Percentiles rank a stretch among this genome's conserved stretches.
These are phyloP conservation scores for Hippolais icterina DNA, from an alignment of 2,113 vertebrate species.

Conservation along the genomic window DNA sequence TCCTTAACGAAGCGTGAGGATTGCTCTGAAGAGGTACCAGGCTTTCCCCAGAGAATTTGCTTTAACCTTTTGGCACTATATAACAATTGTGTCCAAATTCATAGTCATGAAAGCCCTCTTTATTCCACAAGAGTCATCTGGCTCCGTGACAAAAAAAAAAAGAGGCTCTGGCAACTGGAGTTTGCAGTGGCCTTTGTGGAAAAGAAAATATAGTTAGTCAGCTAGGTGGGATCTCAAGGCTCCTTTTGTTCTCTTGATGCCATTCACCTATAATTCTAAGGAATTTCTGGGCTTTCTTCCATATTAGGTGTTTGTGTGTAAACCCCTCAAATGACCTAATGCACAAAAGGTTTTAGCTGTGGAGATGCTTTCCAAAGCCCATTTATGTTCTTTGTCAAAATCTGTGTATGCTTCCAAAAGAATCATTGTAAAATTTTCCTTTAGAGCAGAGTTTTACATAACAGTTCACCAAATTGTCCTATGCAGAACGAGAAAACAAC, in stretches of 20 bases:
- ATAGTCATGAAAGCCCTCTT: conserved; percentile 39
- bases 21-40: conserved; percentile 3
- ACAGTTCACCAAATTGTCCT: conserved; percentile 8
- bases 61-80: conserved; percentile 15
- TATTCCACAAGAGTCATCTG: conserved; percentile 31
- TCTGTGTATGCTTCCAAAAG: background rate
- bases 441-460: conserved; percentile 12
- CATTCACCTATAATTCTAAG: conserved; percentile 53
- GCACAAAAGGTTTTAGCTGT: conserved; percentile 10
- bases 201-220: conserved; percentile 20
- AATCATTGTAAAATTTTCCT: conserved; percentile 23
- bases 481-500: conserved; percentile 8
- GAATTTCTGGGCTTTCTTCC: conserved; percentile 57
- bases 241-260: conserved; percentile 41
- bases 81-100: conserved; percentile 41
- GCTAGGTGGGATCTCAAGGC: conserved; percentile 28
- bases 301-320: conserved; percentile 15
- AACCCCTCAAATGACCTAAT: conserved; percentile 14
- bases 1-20: conserved; percentile 4
- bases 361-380: conserved; percentile 27
- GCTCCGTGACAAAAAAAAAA: conserved; percentile 33
- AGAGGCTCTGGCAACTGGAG: background rate
- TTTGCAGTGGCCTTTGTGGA: background rate
- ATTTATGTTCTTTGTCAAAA: conserved; percentile 22
- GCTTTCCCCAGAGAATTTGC: background rate